Percentiles rank a stretch among this genome's conserved stretches.
Conservation (phyloP, 2,888 invertebrate genomes). For the Myopa tessellatipennis region DNA sequence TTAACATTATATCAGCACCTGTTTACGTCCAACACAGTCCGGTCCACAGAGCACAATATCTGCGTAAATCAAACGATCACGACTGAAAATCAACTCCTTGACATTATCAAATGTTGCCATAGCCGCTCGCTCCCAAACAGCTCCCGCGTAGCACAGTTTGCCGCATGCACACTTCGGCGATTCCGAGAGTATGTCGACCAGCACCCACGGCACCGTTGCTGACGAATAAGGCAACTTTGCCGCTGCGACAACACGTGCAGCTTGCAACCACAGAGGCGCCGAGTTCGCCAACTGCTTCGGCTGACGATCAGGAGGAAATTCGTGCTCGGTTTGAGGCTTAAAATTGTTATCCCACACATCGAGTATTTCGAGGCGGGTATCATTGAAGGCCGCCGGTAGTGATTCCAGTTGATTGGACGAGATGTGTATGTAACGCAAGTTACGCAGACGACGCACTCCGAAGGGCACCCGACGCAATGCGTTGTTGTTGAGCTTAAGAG, state of each 20-base stretch:
- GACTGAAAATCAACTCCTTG: conserved; percentile 62
- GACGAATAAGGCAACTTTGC: conserved; percentile 55
- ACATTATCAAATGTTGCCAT: conserved; percentile 61
- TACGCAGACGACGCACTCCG: conserved; percentile 72
- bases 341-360: conserved; percentile 66
- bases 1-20: conserved; percentile 35
- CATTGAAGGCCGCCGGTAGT: conserved; percentile 62
- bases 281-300: conserved; percentile 23
- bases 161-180: conserved; percentile 64
- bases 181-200: conserved; percentile 62
- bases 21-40: conserved; percentile 53
- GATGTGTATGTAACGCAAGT: conserved; percentile 60
- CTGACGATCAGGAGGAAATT: conserved; percentile 38
- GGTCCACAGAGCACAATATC: conserved; percentile 63
- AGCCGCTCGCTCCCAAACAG: conserved; percentile 58
- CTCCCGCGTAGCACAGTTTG: conserved; percentile 58
- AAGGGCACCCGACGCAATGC: conserved; percentile 72
- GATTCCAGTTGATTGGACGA: conserved; percentile 63
- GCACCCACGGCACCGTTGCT: conserved; percentile 57
- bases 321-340: conserved; percentile 44
- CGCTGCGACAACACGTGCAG: conserved; percentile 56
- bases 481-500: conserved; percentile 76
- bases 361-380: conserved; percentile 58
- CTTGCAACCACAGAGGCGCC: conserved; percentile 59
- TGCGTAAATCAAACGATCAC: conserved; percentile 64